These are phyloP conservation scores for Sphyrna mokarran DNA, from an alignment of 2,113 vertebrate genomes.

Conservation along the genomic window DNA sequence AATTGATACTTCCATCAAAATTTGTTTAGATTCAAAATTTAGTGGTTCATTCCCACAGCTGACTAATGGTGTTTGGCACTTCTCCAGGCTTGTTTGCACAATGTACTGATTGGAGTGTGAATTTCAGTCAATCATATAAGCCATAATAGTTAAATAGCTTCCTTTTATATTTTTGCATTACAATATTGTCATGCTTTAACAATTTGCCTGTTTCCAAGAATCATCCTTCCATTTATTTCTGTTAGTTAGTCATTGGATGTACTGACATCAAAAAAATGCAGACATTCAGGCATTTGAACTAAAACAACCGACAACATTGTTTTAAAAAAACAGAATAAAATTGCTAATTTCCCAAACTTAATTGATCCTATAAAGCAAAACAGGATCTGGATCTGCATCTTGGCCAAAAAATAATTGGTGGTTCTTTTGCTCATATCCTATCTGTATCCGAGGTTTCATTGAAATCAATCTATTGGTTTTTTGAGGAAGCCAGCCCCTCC, in stretches of 20 bases:
- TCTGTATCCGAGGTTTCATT: too few relatives aligned
- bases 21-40: neutral
- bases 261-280: neutral
- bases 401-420: too few relatives aligned
- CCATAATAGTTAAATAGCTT: neutral
- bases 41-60: neutral
- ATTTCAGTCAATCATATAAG: neutral
- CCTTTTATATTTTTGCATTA: neutral
- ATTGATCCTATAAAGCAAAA: too few relatives aligned
- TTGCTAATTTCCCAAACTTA: too few relatives aligned
- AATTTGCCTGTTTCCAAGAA: neutral
- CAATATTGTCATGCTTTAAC: neutral
- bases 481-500: too few relatives aligned
- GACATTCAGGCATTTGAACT: neutral
- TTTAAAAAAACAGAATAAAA: too few relatives aligned
- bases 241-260: neutral
- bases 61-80: neutral
- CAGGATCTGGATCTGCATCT: too few relatives aligned
- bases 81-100: neutral
- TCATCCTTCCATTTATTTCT: neutral
- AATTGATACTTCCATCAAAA: neutral
- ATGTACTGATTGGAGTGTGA: neutral
- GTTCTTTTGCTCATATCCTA: too few relatives aligned
- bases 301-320: too few relatives aligned
- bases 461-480: too few relatives aligned